phyloP scores from a whole-genome alignment of 1,140 invertebrate species.

The Danaus plexippus region DNA sequence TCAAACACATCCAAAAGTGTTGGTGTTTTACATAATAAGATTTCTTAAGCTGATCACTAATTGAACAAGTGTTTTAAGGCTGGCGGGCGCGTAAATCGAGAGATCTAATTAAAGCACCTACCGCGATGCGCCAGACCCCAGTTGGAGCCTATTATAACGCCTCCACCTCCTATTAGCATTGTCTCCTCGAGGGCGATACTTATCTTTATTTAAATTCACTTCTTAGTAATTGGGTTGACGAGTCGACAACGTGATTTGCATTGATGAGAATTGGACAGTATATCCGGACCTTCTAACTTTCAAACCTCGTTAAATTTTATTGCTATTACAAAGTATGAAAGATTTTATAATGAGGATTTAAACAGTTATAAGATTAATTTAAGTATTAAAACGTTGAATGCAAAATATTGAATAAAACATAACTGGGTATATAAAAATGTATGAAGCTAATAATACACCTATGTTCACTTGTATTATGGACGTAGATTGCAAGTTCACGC shows the following conservation, averaged over 20 bases:
- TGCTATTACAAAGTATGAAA: slow-evolving; percentile 40
- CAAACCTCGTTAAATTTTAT: slow-evolving; percentile 55
- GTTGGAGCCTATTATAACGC: slow-evolving; percentile 65
- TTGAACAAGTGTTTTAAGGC: slow-evolving; percentile 67
- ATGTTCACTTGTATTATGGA: slow-evolving; percentile 23
- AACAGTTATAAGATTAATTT: too few species aligned
- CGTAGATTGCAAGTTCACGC: slow-evolving; percentile 22
- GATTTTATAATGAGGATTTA: slow-evolving; percentile 21
- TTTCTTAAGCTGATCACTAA: slow-evolving; percentile 63
- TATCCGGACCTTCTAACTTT: slow-evolving; percentile 51
- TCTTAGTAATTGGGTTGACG: slow-evolving; percentile 71
- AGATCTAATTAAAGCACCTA: slow-evolving; percentile 69
- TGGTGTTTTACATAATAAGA: slow-evolving; percentile 45
- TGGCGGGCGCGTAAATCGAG: slow-evolving; percentile 62
- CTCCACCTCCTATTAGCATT: slow-evolving; percentile 67
- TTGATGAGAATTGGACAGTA: slow-evolving; percentile 67
- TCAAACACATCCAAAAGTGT: neutral
- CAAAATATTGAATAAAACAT: slow-evolving; percentile 11
- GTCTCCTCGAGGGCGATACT: slow-evolving; percentile 70
- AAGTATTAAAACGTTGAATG: too few species aligned
- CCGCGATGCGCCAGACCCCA: slow-evolving; percentile 52
- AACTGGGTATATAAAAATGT: slow-evolving; percentile 28
- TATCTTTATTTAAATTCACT: slow-evolving; percentile 72
- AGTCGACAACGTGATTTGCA: slow-evolving; percentile 72
- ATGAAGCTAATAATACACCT: slow-evolving; percentile 30